Conservation (phyloP, 2,888 invertebrate species). For the Nasonovia ribisnigri region DNA sequence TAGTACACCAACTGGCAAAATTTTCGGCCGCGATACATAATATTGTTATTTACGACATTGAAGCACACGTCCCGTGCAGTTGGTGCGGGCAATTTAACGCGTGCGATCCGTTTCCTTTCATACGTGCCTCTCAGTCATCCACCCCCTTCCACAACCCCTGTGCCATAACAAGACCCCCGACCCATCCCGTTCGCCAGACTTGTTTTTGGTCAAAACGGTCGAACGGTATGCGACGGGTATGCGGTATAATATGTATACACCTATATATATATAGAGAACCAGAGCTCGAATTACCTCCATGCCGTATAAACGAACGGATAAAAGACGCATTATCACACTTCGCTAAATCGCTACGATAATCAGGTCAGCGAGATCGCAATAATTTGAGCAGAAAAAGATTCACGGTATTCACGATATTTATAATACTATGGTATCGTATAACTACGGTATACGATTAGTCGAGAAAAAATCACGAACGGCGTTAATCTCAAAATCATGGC, state of each 20-base stretch:
- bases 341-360: not conserved
- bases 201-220: not conserved
- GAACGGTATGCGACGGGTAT: not conserved
- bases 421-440: not conserved
- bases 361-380: not conserved
- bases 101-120: conserved; percentile 15
- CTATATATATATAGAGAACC: not conserved
- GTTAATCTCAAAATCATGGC: not conserved
- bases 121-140: not conserved
- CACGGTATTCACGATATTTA: not conserved
- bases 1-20: not conserved
- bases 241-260: not conserved
- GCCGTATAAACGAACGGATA: not conserved
- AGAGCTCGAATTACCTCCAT: not conserved
- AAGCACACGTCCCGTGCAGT: not conserved
- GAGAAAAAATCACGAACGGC: not conserved
- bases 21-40: conserved; percentile 6
- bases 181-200: not conserved
- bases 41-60: conserved; percentile 9
- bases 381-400: not conserved
- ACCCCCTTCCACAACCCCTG: not conserved
- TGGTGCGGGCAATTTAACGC: not conserved
- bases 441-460: not conserved
- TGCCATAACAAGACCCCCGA: not conserved
- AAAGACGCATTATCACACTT: conserved; percentile 3